Percentiles rank a stretch among this genome's conserved stretches.
These are phyloP conservation scores for Plagodis pulveraria DNA, from an alignment of 2,888 invertebrate species.

Conservation along the genomic window DNA sequence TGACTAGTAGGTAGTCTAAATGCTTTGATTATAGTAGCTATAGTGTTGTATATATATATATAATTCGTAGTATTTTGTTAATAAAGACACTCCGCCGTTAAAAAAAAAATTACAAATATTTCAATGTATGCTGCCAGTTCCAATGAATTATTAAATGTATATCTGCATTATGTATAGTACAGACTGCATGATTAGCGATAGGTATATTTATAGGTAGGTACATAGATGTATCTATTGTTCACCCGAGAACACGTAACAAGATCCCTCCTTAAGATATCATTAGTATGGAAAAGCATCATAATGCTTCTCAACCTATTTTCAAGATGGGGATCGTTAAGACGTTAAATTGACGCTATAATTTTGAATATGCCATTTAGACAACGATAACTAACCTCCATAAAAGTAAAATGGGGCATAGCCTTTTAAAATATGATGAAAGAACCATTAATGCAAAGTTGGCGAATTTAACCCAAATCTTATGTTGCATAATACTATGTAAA, in stretches of 20 bases:
- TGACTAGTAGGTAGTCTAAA: no score
- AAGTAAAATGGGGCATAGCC: slow-evolving; percentile 14
- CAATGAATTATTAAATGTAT: no score
- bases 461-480: not conserved
- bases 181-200: no score
- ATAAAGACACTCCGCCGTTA: no score
- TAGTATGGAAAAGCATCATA: slow-evolving; percentile 24
- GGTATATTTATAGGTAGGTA: no score
- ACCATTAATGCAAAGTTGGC: slow-evolving; percentile 13
- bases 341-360: slow-evolving; percentile 30
- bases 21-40: no score
- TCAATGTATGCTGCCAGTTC: no score
- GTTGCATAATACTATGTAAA: not conserved
- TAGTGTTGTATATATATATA: no score
- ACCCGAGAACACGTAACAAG: slow-evolving; percentile 2
- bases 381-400: slow-evolving; percentile 24
- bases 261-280: slow-evolving; percentile 20
- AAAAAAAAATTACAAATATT: no score
- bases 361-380: slow-evolving; percentile 28
- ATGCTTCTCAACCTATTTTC: slow-evolving; percentile 25
- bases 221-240: no score
- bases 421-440: slow-evolving; percentile 16
- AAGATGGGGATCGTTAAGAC: slow-evolving; percentile 30
- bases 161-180: no score
- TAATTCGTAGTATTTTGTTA: no score